Evolutionary conservation across 2,888 invertebrate species (phyloP).

Genomic region (Lacanobia wlatinum): DNA sequence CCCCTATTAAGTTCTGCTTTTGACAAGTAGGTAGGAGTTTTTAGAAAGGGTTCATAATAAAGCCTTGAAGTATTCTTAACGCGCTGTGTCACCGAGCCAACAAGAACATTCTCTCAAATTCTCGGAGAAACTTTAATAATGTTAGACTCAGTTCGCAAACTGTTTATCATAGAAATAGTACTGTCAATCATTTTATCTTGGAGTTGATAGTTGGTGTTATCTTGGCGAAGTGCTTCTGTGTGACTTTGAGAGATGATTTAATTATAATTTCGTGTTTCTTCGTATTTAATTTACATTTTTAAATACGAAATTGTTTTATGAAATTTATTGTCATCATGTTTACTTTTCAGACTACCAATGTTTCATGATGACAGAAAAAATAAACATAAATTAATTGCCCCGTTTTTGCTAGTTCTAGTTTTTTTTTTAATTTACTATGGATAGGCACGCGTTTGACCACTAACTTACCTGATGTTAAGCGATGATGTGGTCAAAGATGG

Average conservation of each 20-base stretch:
- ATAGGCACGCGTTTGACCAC: no score
- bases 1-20: slow-evolving; percentile 4
- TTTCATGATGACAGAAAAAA: neutral
- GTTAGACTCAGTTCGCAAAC: slow-evolving; percentile 66
- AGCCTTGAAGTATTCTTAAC: slow-evolving; percentile 61
- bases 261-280: neutral
- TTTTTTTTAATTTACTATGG: no score
- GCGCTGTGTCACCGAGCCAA: slow-evolving; percentile 45
- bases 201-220: slow-evolving; percentile 43
- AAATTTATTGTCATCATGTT: neutral
- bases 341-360: neutral
- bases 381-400: neutral
- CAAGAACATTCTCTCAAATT: slow-evolving; percentile 67
- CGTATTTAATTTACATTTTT: neutral
- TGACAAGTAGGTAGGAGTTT: slow-evolving; percentile 56
- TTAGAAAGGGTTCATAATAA: slow-evolving; percentile 59
- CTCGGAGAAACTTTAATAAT: slow-evolving; percentile 70
- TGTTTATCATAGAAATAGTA: slow-evolving; percentile 76
- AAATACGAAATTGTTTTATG: neutral
- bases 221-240: slow-evolving; percentile 21
- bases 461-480: no score
- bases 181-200: slow-evolving; percentile 68
- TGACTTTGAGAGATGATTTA: slow-evolving; percentile 17
- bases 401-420: no score
- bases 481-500: no score